phyloP scores from a whole-genome alignment of 1,140 invertebrate species.

The Gryllus bimaculatus region DNA sequence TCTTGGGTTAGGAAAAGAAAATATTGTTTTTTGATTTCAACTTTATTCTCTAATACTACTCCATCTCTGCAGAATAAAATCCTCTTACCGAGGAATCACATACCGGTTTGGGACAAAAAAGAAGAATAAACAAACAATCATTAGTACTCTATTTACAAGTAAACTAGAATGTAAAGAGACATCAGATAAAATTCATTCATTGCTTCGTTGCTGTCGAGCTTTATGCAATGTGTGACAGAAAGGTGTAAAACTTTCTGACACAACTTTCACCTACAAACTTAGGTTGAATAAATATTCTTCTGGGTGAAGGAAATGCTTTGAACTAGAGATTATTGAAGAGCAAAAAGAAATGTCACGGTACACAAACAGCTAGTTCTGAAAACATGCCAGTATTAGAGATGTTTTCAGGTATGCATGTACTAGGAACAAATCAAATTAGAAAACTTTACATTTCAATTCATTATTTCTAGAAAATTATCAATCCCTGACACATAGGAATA shows the following conservation, averaged over 20 bases:
- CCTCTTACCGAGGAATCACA: constrained; percentile 20
- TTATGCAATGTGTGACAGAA: neutral
- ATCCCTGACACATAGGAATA: constrained; percentile 17
- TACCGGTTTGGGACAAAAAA: constrained; percentile 19
- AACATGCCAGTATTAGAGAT: neutral
- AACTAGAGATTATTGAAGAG: constrained; percentile 7
- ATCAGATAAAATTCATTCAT: constrained; percentile 16
- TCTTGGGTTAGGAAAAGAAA: neutral
- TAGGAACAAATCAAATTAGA: constrained; percentile 16
- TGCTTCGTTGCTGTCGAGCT: constrained; percentile 13
- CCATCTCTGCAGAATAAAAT: constrained; percentile 21
- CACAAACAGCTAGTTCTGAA: constrained; percentile 19
- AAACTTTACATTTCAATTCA: constrained; percentile 12
- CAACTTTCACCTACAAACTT: neutral
- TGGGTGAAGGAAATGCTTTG: constrained; percentile 11
- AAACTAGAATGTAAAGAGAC: constrained; percentile 18
- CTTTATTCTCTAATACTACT: constrained; percentile 21
- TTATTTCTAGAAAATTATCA: constrained; percentile 18
- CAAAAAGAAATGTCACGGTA: constrained; percentile 11
- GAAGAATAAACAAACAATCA: neutral
- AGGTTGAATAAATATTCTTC: constrained; percentile 10
- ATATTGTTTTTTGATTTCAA: constrained; percentile 15
- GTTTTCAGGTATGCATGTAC: constrained; percentile 13
- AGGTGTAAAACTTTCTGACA: neutral
- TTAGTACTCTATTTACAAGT: constrained; percentile 19